phyloP scores from a whole-genome alignment of 2,888 invertebrate genomes.

The Ophion slaviceki region DNA sequence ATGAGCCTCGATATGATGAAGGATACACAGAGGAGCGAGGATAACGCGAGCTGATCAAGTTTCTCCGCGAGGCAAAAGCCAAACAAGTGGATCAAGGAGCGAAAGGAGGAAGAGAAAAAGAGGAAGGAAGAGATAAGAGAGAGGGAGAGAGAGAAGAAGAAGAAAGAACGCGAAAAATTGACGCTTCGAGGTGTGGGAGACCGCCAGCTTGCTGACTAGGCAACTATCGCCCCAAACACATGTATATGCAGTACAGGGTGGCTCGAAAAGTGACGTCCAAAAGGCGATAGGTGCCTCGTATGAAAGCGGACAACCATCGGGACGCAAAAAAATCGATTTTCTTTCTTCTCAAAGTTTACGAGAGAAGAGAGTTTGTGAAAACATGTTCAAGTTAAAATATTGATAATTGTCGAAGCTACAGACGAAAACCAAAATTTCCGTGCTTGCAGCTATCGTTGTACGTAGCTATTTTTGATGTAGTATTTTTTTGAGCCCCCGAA shows the following conservation, averaged over 20 bases:
- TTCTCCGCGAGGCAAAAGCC: neutral
- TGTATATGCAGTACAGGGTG: neutral
- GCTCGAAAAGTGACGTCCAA: neutral
- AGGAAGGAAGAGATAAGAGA: too few species aligned
- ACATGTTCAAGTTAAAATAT: too few species aligned
- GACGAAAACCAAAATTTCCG: too few species aligned
- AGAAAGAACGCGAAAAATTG: neutral
- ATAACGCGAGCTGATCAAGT: slow-evolving; percentile 1
- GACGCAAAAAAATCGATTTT: too few species aligned
- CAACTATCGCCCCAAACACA: neutral
- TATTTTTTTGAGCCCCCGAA: too few species aligned
- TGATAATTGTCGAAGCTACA: too few species aligned
- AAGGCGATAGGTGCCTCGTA: too few species aligned
- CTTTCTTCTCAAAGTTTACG: too few species aligned
- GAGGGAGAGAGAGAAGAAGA: neutral
- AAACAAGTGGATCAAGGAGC: slow-evolving; percentile 22
- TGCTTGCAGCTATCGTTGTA: too few species aligned
- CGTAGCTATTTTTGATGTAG: too few species aligned
- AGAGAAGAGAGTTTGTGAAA: too few species aligned
- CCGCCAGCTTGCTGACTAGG: neutral
- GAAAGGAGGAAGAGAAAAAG: neutral
- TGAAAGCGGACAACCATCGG: too few species aligned
- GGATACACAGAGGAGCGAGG: neutral
- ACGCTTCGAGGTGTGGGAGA: neutral
- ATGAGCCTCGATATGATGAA: neutral